These are phyloP conservation scores for Cladopsammia gracilis DNA, from an alignment of 64 coral and sea anemone genomes.

Conservation along the genomic window DNA sequence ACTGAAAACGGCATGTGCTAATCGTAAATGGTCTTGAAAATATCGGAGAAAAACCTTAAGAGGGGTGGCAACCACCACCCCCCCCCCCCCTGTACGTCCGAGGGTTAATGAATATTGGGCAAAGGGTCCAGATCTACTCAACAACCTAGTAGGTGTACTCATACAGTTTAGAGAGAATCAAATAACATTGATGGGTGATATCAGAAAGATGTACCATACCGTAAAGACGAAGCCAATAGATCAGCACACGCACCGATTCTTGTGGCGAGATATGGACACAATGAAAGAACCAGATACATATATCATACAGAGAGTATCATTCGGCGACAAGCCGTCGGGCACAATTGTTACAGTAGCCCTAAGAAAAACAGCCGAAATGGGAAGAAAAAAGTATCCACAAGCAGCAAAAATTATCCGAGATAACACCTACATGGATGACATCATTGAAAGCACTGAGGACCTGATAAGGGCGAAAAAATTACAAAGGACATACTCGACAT, in stretches of 20 bases:
- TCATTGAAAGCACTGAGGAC: constrained; percentile 19
- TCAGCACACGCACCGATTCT: constrained; percentile 51
- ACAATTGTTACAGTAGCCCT: constrained; percentile 41
- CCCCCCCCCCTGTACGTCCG: no score
- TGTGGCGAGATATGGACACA: constrained; percentile 48
- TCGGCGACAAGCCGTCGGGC: constrained; percentile 55
- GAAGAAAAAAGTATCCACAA: constrained; percentile 10
- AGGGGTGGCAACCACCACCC: no score
- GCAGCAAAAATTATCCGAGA: constrained; percentile 30
- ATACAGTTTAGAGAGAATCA: constrained; percentile 64
- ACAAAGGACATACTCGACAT: not conserved
- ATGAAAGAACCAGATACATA: constrained; percentile 36
- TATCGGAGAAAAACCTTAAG: no score
- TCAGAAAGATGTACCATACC: constrained; percentile 62
- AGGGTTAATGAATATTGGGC: constrained; percentile 63
- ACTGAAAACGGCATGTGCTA: no score
- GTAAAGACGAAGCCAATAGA: constrained; percentile 17
- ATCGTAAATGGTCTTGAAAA: no score
- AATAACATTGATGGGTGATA: constrained; percentile 25
- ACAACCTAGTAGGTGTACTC: constrained; percentile 53
- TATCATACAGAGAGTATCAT: constrained; percentile 61
- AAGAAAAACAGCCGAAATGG: constrained; percentile 44
- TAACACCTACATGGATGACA: constrained; percentile 62
- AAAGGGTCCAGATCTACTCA: constrained; percentile 54
- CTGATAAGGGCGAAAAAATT: not conserved